Percentiles rank a stretch among this genome's conserved stretches.
Evolutionary conservation across 2,113 vertebrate genomes (phyloP).

Genomic region (Nothocercus nigrocapillus): DNA sequence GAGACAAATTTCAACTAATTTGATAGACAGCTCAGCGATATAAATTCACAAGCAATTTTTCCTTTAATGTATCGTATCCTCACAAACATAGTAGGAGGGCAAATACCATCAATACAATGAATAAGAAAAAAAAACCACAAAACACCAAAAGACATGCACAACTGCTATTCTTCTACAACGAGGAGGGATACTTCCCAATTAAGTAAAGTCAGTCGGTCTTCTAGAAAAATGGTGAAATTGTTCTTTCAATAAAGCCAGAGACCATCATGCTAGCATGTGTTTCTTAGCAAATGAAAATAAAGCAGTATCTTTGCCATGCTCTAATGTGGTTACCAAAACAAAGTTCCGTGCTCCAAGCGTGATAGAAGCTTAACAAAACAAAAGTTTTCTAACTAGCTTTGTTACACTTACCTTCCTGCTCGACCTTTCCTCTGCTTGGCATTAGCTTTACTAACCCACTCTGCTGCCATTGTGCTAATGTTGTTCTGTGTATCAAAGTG

Average conservation of each 20-base stretch:
- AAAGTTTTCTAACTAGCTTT: accelerated
- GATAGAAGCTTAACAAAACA: neutral
- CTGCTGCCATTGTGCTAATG: conserved; percentile 95
- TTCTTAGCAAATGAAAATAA: accelerated
- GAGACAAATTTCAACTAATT: neutral
- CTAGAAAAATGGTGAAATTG: neutral
- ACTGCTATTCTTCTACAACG: neutral
- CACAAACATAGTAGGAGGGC: neutral
- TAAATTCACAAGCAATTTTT: neutral
- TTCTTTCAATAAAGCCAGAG: neutral
- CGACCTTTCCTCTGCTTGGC: conserved; percentile 97
- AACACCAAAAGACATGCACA: neutral
- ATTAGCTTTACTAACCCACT: conserved; percentile 98
- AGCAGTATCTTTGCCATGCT: neutral
- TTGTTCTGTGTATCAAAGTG: conserved; percentile 98
- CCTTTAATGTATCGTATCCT: neutral
- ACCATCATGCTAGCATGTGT: neutral
- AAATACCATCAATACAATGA: neutral
- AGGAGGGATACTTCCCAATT: neutral
- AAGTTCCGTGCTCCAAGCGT: neutral
- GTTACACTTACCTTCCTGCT: conserved; percentile 87
- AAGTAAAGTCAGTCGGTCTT: neutral
- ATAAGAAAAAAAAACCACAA: neutral
- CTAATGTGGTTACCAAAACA: neutral
- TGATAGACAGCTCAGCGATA: neutral